Evolutionary conservation across 2,888 invertebrate species (phyloP), one percentile per base, ranked within the genome.

Genomic region (Metalampra italica): DNA sequence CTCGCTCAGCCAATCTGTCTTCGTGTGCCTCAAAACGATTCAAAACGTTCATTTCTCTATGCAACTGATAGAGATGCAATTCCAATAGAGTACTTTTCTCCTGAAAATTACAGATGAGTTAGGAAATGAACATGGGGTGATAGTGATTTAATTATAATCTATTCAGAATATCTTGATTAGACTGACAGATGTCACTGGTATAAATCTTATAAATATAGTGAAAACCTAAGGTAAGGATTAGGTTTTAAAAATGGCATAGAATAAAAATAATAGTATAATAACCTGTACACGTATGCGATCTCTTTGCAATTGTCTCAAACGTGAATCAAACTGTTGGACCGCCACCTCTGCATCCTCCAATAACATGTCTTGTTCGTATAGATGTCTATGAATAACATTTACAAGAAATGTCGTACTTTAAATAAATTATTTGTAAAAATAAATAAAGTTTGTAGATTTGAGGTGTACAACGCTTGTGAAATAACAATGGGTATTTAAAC

Each of bases 1-100:
- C 92, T 74, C 90, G 90, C 50, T 91, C 90, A 15, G 91, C 86
- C 9, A 95, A 77, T 42, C 83, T 71, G 55, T 93, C 91, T 75
- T 96, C 96, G 36, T 91, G 91, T 3, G 91, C 87, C 69, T 96
- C 95, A 62, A 93, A 95, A 39, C 93, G 92, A 62, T 93, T 93
- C 9, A 96, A 74, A 13, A 96, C 92, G 43, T 93, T 90, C 67
- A 96, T 84, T 72, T 96, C 96, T 70, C 94, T 92, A 61, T 95
- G 92, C 14, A 95, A 67, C 15, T 93, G 93, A 15, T 93, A 88
- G 42, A 94, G 75, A 65, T 91, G 92, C 29, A 93, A 65, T 54
- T 93, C 91, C 48, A 94, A 81, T 45, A 94, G 91, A 55, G 82
- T 85, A 55, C 71, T 81, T 29, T 67, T 78, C 53, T 89, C 88